Evolutionary conservation across 2,888 invertebrate genomes (phyloP).

Genomic region (Callyntrura sp.): DNA sequence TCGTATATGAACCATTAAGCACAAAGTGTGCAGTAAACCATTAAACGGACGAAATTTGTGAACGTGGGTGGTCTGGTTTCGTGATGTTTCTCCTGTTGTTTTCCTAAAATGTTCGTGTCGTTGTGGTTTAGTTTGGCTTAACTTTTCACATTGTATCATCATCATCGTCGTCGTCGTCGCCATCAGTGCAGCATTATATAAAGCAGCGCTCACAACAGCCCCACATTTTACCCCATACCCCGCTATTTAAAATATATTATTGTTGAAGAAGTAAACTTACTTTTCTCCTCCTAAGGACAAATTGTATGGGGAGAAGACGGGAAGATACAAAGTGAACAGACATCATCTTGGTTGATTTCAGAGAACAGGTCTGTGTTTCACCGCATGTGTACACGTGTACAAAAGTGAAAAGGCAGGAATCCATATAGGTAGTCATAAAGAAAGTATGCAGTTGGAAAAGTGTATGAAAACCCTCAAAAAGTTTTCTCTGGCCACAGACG

Average conservation of each 20-base stretch:
- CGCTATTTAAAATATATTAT: no score
- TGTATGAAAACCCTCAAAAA: slow-evolving; percentile 13
- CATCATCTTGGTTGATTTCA: slow-evolving; percentile 46
- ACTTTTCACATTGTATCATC: slow-evolving; percentile 60
- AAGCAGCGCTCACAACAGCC: background rate
- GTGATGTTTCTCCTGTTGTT: slow-evolving; percentile 52
- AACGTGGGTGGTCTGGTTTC: slow-evolving; percentile 50
- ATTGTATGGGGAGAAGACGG: background rate
- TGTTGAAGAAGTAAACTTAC: slow-evolving; percentile 24
- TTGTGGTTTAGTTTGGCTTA: slow-evolving; percentile 49
- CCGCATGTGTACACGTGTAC: background rate
- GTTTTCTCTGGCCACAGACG: background rate
- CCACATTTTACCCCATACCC: background rate
- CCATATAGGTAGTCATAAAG: background rate
- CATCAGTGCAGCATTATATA: background rate
- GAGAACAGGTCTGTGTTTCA: slow-evolving; percentile 22
- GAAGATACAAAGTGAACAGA: slow-evolving; percentile 7
- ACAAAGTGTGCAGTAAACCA: slow-evolving; percentile 23
- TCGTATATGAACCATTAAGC: no score
- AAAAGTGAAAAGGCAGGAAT: background rate
- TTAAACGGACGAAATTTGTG: slow-evolving; percentile 19
- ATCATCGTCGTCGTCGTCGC: slow-evolving; percentile 37
- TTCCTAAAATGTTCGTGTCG: slow-evolving; percentile 45
- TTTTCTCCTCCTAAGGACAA: background rate
- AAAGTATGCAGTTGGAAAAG: slow-evolving; percentile 4